These are phyloP conservation scores for Meloidogyne floridensis DNA, from an alignment of 1,140 invertebrate species.

Conservation along the genomic window DNA sequence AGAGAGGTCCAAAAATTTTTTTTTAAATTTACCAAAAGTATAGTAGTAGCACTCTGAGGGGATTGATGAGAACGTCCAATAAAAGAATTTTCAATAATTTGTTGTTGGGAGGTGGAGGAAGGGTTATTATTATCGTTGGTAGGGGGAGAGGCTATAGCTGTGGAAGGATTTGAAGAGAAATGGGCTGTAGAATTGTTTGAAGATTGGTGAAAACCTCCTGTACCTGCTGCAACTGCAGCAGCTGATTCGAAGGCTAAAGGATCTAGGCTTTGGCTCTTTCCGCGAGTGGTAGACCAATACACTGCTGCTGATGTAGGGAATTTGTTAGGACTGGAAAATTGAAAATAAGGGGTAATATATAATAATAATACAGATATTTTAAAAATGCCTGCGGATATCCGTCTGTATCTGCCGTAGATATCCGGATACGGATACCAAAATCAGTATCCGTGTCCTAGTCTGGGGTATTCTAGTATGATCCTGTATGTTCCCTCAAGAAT, in stretches of 20 bases:
- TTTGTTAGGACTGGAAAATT: slow-evolving; percentile 16
- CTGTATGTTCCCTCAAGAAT: too few relatives aligned
- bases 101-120: slow-evolving; percentile 19
- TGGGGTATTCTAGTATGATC: too few relatives aligned
- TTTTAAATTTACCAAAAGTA: neutral
- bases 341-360: too few relatives aligned
- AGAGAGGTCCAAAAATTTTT: neutral
- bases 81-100: slow-evolving; percentile 9
- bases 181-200: slow-evolving; percentile 6
- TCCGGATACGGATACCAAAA: too few relatives aligned
- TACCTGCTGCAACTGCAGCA: slow-evolving; percentile 1
- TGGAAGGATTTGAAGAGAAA: slow-evolving; percentile 10
- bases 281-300: slow-evolving; percentile 34
- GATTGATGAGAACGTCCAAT: slow-evolving; percentile 13
- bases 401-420: too few relatives aligned
- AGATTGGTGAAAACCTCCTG: neutral
- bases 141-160: slow-evolving; percentile 13
- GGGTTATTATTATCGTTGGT: neutral
- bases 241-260: slow-evolving; percentile 29
- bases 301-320: slow-evolving; percentile 12
- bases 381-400: too few relatives aligned
- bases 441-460: too few relatives aligned
- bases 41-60: neutral
- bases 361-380: too few relatives aligned
- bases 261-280: slow-evolving; percentile 41